A percentile compares a stretch with the other conserved stretches of the same genome.
phyloP scores from a whole-genome alignment of 2,888 invertebrate species.

The Nomada goodeniana region DNA sequence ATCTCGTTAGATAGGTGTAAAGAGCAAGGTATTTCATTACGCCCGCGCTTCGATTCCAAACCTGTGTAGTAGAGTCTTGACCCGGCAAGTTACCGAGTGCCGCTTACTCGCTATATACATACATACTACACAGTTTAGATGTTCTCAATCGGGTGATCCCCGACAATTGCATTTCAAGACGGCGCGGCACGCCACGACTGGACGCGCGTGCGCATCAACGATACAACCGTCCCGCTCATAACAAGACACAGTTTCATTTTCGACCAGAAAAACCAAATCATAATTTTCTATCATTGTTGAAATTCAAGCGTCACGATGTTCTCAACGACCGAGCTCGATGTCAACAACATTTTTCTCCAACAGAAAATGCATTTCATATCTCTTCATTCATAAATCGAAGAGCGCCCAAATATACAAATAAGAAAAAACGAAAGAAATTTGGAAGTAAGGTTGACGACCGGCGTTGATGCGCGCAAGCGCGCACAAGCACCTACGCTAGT shows the following conservation, averaged over 20 bases:
- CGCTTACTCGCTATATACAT: conserved; percentile 53
- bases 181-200: background rate
- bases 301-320: background rate
- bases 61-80: conserved; percentile 60
- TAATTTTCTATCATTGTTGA: conserved; percentile 1
- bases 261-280: background rate
- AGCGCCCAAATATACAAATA: background rate
- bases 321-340: background rate
- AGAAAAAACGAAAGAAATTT: conserved; percentile 30
- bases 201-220: background rate
- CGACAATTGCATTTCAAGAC: conserved; percentile 40
- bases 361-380: too few relatives aligned
- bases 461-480: background rate
- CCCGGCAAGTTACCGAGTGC: conserved; percentile 62
- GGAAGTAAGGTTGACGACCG: conserved; percentile 53
- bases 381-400: background rate
- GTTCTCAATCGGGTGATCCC: conserved; percentile 59
- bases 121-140: conserved; percentile 48
- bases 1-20: conserved; percentile 45
- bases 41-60: conserved; percentile 60
- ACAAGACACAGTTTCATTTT: background rate
- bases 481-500: conserved; percentile 33
- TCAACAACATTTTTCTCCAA: background rate
- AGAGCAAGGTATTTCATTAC: conserved; percentile 60
- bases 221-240: background rate